Conservation (phyloP, 2,888 invertebrate genomes). For the Polymixis flavicincta region DNA sequence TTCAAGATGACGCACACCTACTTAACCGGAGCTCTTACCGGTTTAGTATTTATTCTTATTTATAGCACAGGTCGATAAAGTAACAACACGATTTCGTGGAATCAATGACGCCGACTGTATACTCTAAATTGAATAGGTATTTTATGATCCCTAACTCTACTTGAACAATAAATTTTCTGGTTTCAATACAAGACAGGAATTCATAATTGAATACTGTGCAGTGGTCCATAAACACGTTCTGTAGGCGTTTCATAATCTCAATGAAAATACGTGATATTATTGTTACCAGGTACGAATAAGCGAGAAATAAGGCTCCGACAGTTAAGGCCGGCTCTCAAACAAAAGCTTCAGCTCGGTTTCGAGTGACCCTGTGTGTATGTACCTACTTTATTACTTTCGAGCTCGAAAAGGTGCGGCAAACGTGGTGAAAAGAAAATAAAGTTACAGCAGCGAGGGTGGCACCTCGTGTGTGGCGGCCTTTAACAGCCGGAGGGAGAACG, state of each 20-base stretch:
- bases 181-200: conserved; percentile 55
- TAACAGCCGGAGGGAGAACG: conserved; percentile 69
- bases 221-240: conserved; percentile 54
- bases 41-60: conserved; percentile 76
- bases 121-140: conserved; percentile 59
- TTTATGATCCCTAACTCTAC: conserved; percentile 57
- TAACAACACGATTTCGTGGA: conserved; percentile 71
- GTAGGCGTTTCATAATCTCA: conserved; percentile 62
- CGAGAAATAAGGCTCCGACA: conserved; percentile 54
- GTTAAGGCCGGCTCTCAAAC: conserved; percentile 58
- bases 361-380: conserved; percentile 65
- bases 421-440: conserved; percentile 76
- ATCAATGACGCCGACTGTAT: conserved; percentile 57
- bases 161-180: conserved; percentile 53
- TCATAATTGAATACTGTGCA: conserved; percentile 58
- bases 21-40: conserved; percentile 72
- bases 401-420: conserved; percentile 69
- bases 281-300: conserved; percentile 56
- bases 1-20: conserved; percentile 83
- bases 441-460: conserved; percentile 71
- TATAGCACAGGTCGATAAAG: conserved; percentile 75
- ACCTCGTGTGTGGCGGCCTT: conserved; percentile 76
- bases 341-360: conserved; percentile 66
- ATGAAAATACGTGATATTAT: conserved; percentile 62
- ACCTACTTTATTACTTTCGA: conserved; percentile 68